These are phyloP conservation scores for Hylia prasina DNA, from an alignment of 2,113 vertebrate species.

Conservation along the genomic window DNA sequence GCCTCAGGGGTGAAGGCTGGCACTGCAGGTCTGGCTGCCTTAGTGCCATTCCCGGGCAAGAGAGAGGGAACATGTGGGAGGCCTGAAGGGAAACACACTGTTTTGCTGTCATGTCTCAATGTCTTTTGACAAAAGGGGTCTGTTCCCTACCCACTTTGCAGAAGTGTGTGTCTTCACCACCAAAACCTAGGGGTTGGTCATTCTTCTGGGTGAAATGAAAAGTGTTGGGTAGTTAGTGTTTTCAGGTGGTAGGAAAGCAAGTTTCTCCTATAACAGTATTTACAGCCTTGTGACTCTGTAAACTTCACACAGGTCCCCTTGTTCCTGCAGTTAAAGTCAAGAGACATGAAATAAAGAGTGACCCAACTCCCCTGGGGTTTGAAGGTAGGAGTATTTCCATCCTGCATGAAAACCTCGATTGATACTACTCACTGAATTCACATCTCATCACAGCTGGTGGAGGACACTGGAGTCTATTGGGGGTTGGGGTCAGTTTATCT, in stretches of 20 bases:
- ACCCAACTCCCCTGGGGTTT: conserved; percentile 89
- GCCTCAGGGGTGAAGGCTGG: neutral
- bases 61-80: neutral
- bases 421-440: neutral
- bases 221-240: neutral
- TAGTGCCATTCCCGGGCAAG: neutral
- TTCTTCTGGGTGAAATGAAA: neutral
- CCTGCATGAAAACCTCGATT: conserved; percentile 49
- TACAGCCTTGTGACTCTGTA: conserved; percentile 58
- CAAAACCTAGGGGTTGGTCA: neutral
- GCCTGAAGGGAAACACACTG: neutral
- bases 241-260: neutral
- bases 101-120: neutral
- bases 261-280: neutral
- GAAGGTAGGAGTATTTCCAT: conserved; percentile 81
- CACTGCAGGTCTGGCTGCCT: neutral
- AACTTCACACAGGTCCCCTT: conserved; percentile 82
- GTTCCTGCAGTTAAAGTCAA: conserved; percentile 87
- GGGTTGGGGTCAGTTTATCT: neutral
- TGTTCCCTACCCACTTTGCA: neutral
- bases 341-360: conserved; percentile 93
- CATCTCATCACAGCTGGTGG: neutral
- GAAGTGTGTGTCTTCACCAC: neutral
- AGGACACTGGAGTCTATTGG: neutral
- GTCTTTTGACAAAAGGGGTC: neutral